Conservation (phyloP, 2,797 vertebrate species). For the Gadopsis marmoratus region DNA sequence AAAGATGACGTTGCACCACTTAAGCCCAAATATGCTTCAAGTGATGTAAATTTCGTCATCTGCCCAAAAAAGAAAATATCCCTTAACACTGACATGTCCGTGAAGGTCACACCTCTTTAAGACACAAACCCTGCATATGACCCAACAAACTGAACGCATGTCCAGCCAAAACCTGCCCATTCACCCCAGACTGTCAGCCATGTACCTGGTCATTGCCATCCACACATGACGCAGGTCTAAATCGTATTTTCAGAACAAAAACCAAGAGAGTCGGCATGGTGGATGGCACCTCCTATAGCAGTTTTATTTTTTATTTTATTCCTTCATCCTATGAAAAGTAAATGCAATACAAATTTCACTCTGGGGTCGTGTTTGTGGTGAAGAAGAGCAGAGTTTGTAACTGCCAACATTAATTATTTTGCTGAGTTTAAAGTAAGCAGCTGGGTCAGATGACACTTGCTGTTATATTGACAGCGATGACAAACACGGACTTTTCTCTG, state of each 20-base stretch:
- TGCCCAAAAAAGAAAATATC: not conserved
- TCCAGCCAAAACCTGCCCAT: not conserved
- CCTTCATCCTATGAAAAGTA: not conserved
- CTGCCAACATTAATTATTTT: too few species aligned
- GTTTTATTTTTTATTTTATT: too few species aligned
- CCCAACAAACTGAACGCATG: not conserved
- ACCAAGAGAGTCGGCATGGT: not conserved
- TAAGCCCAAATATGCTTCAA: not conserved
- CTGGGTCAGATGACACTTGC: not conserved
- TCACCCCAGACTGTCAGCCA: not conserved
- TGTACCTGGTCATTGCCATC: too few species aligned
- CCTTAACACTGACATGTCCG: not conserved
- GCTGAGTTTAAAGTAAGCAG: not conserved
- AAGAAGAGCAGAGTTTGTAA: not conserved
- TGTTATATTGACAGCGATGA: not conserved
- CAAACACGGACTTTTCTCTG: not conserved
- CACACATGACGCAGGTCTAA: too few species aligned
- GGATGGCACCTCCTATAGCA: too few species aligned
- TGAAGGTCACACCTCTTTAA: not conserved
- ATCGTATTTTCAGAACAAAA: too few species aligned
- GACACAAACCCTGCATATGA: not conserved
- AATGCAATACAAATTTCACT: not conserved
- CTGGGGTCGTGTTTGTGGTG: not conserved
- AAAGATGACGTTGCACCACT: not conserved
- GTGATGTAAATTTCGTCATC: not conserved